Evolutionary conservation across 1,140 invertebrate species (phyloP), one percentile per base, ranked within the genome.

Genomic region (Pristionchus pacificus): DNA sequence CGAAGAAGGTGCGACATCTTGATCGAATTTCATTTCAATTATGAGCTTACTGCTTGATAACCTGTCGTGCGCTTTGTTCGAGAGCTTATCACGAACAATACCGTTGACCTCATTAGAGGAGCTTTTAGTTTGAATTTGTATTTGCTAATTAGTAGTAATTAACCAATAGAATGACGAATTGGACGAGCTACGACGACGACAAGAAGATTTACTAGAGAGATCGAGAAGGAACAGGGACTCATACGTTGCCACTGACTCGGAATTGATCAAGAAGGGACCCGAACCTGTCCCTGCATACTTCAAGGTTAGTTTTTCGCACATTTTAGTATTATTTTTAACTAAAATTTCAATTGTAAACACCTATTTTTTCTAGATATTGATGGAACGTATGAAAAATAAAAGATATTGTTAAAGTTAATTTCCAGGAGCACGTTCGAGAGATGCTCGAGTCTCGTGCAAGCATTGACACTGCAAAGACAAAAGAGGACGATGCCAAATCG

Each of bases 351-450:
- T n/a, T n/a, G n/a, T n/a, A n/a, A n/a, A n/a, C n/a, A n/a, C n/a
- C n/a, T n/a, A n/a, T n/a, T n/a, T n/a, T n/a, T n/a, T n/a, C n/a
- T n/a, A n/a, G n/a, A n/a, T n/a, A n/a, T n/a, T n/a, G n/a, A n/a
- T n/a, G n/a, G n/a, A n/a, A n/a, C n/a, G n/a, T n/a, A n/a, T n/a
- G n/a, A n/a, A n/a, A n/a, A n/a, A n/a, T n/a, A n/a, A n/a, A n/a
- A n/a, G n/a, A n/a, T n/a, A n/a, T n/a, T n/a, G n/a, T n/a, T n/a
- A n/a, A n/a, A n/a, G n/a, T n/a, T n/a, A 59, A 32, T 66, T 19
- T 80, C 67, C 61, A 80, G 79, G 78, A 80, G 30, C 79, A 79
- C 70, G 76, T 79, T 30, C 73, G 77, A 28, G 79, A 80, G 32
- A 62, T 77, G 68, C 67, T 80, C 29, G 78, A 79, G 38, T 76